A percentile compares a stretch with the other conserved stretches of the same genome.
These are phyloP conservation scores for Altica lythri DNA, from an alignment of 2,888 invertebrate species.

Conservation along the genomic window DNA sequence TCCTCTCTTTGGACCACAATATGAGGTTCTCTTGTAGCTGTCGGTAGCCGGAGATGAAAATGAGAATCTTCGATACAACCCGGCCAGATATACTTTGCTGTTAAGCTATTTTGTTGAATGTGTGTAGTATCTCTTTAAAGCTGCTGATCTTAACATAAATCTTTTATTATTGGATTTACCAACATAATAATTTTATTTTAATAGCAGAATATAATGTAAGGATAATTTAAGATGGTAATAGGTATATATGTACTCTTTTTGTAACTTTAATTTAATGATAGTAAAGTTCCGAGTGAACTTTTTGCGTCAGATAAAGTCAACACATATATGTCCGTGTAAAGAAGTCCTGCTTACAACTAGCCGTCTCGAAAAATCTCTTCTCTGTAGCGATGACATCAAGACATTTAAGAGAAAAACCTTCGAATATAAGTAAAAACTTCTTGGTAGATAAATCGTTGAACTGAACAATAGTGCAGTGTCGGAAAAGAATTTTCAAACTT, in stretches of 20 bases:
- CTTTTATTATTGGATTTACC: no score
- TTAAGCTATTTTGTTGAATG: conserved; percentile 3
- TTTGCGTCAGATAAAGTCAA: no score
- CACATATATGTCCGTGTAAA: background rate
- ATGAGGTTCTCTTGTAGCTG: conserved; percentile 33
- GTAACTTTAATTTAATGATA: no score
- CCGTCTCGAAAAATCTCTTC: conserved; percentile 23
- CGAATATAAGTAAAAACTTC: conserved; percentile 29
- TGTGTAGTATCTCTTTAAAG: background rate
- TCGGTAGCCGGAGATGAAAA: conserved; percentile 38
- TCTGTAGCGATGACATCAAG: conserved; percentile 24
- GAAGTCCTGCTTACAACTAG: conserved; percentile 9
- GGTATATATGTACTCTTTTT: no score
- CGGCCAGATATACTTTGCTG: conserved; percentile 26
- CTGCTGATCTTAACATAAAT: no score
- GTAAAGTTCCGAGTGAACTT: no score
- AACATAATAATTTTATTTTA: no score
- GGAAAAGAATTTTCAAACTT: conserved; percentile 18
- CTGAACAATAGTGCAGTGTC: conserved; percentile 22
- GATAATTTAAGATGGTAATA: no score
- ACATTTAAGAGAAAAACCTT: conserved; percentile 28
- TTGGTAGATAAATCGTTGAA: conserved; percentile 23
- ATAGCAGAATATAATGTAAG: no score
- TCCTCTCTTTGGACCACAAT: conserved; percentile 33
- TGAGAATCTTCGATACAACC: conserved; percentile 28